A percentile compares a stretch with the other conserved stretches of the same genome.
phyloP scores from a whole-genome alignment of 2,113 vertebrate genomes.

The Plotosus lineatus region DNA sequence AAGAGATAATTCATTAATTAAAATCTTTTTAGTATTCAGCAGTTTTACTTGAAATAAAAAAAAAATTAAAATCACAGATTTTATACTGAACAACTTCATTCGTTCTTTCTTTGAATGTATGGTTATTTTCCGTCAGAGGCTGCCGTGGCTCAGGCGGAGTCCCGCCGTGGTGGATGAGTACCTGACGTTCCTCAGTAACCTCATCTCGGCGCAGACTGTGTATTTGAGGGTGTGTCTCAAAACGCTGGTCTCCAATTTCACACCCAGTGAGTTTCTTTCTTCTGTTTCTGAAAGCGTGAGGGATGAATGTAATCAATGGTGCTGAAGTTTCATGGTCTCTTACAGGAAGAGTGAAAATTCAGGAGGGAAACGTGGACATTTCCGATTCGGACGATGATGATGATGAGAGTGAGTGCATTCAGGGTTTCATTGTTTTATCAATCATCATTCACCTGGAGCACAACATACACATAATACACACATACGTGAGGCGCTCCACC shows the following conservation, averaged over 20 bases:
- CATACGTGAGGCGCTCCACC: background rate
- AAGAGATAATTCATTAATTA: too few species aligned
- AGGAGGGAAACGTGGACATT: conserved; percentile 85
- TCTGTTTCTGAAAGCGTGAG: too few species aligned
- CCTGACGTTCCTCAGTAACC: conserved; percentile 87
- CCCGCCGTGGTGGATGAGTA: conserved; percentile 89
- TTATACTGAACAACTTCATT: background rate
- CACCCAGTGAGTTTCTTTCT: conserved; percentile 75
- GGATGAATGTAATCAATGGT: background rate
- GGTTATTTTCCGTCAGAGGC: conserved; percentile 67
- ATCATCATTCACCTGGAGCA: background rate
- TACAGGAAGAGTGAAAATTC: conserved; percentile 82
- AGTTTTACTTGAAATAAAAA: too few species aligned
- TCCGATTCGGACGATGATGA: conserved; percentile 96
- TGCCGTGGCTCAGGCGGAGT: conserved; percentile 87
- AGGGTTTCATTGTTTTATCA: too few species aligned
- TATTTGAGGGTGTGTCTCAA: conserved; percentile 86
- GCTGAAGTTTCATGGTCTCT: conserved; percentile 1
- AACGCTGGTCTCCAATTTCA: conserved; percentile 85
- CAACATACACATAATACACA: background rate
- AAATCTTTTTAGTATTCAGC: background rate
- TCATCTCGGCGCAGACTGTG: conserved; percentile 95
- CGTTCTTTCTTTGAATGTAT: background rate
- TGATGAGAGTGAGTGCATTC: conserved; percentile 86
- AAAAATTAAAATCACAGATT: background rate